phyloP scores from a whole-genome alignment of 2,113 vertebrate species.

The Nansenia antarctica region DNA sequence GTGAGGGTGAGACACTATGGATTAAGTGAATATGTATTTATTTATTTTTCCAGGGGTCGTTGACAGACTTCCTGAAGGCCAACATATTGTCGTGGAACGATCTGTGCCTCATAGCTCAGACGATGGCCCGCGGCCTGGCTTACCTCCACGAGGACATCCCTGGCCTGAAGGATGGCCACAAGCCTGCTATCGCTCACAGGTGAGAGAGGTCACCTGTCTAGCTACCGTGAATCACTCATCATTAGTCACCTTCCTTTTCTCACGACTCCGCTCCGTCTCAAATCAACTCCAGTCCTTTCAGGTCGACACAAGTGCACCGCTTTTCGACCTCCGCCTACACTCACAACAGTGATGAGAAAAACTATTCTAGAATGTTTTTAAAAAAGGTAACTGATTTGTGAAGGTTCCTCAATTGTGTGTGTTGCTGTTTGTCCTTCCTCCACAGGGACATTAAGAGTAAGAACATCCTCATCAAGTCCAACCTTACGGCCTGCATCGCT shows the following conservation, averaged over 20 bases:
- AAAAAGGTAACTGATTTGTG: neutral
- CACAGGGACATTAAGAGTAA: conserved; percentile 98
- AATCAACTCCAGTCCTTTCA: too few relatives aligned
- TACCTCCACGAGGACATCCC: conserved; percentile 98
- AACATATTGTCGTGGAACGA: conserved; percentile 97
- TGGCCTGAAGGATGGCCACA: conserved; percentile 94
- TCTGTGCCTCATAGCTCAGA: conserved; percentile 92
- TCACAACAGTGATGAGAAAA: too few relatives aligned
- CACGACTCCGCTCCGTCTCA: too few relatives aligned
- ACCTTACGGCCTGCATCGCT: conserved; percentile 92
- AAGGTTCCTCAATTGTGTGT: neutral
- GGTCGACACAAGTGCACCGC: too few relatives aligned
- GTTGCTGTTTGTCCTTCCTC: neutral
- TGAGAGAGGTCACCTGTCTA: conserved; percentile 44
- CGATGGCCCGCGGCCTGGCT: conserved; percentile 90
- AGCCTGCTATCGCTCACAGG: conserved; percentile 96
- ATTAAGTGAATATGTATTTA: too few relatives aligned
- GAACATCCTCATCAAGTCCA: conserved; percentile 94
- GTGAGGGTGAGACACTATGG: neutral
- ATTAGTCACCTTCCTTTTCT: too few relatives aligned
- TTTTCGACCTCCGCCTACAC: too few relatives aligned
- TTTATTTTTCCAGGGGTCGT: conserved; percentile 85
- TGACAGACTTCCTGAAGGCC: conserved; percentile 96
- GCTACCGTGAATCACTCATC: too few relatives aligned
- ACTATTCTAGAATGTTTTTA: neutral